phyloP scores from a whole-genome alignment of 2,113 vertebrate genomes.

The Saguinus midas region DNA sequence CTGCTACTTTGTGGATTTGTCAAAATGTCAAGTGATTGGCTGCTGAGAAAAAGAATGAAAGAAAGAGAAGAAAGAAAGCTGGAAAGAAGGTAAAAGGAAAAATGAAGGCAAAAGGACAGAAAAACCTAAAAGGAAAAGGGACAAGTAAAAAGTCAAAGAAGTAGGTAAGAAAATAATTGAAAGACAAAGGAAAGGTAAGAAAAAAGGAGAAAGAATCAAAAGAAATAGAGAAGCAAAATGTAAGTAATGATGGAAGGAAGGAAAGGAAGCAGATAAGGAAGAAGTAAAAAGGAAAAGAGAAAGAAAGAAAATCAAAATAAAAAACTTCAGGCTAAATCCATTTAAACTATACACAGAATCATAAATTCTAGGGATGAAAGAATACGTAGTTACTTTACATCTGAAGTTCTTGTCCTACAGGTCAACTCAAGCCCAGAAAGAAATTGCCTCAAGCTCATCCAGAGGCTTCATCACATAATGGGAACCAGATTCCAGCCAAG shows the following conservation, averaged over 20 bases:
- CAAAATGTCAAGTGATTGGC: constrained; percentile 47
- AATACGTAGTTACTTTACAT: neutral
- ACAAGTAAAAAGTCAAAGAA: neutral
- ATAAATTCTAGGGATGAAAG: neutral
- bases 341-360: neutral
- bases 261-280: fast-evolving
- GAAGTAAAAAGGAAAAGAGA: neutral
- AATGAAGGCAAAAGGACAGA: neutral
- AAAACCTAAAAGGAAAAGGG: neutral
- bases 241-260: neutral
- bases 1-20: constrained; percentile 46
- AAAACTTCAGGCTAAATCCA: neutral
- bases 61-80: neutral
- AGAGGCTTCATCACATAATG: neutral
- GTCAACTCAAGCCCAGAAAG: neutral
- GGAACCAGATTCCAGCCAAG: neutral
- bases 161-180: neutral
- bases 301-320: neutral
- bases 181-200: neutral
- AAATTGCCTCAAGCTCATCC: neutral
- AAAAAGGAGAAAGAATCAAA: neutral
- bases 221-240: neutral
- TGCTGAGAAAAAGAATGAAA: constrained; percentile 25
- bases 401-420: neutral
- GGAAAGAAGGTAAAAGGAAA: neutral